Conservation (phyloP, 2,888 invertebrate genomes). For the Drosophila nr. perissopoda region DNA sequence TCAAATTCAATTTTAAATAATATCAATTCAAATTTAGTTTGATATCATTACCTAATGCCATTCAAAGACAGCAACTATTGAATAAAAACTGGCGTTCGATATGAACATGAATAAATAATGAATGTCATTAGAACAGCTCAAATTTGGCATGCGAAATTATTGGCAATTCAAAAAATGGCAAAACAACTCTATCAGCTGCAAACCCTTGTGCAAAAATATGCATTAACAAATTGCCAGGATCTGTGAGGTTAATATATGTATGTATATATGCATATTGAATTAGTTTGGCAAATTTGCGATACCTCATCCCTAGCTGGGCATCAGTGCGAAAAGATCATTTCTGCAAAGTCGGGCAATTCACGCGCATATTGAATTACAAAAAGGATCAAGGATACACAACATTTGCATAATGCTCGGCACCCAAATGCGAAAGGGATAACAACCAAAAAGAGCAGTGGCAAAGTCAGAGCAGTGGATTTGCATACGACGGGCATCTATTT, state of each 20-base stretch:
- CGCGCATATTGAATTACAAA: conserved; percentile 81
- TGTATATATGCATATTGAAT: conserved; percentile 31
- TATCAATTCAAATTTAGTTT: not conserved
- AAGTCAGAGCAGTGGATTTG: conserved; percentile 50
- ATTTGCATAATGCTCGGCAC: conserved; percentile 70
- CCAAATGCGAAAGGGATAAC: conserved; percentile 53
- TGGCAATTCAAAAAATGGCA: not conserved
- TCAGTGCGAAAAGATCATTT: conserved; percentile 25
- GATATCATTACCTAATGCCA: not conserved
- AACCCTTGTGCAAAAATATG: conserved; percentile 4
- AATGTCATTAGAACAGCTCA: not conserved
- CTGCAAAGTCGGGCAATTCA: conserved; percentile 50
- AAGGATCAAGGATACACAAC: conserved; percentile 55
- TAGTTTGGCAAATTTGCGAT: conserved; percentile 43
- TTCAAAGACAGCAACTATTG: not conserved
- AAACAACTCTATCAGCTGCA: conserved; percentile 9
- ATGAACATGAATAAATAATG: not conserved
- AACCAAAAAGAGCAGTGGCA: conserved; percentile 51
- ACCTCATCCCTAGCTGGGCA: conserved; percentile 12
- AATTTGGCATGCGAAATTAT: not conserved
- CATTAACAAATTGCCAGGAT: conserved; percentile 40
- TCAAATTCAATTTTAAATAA: not conserved
- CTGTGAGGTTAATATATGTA: not conserved
- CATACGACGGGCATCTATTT: conserved; percentile 31
- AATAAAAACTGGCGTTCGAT: not conserved